Conservation (phyloP, 2,797 vertebrate species). For the Myripristis murdjan region DNA sequence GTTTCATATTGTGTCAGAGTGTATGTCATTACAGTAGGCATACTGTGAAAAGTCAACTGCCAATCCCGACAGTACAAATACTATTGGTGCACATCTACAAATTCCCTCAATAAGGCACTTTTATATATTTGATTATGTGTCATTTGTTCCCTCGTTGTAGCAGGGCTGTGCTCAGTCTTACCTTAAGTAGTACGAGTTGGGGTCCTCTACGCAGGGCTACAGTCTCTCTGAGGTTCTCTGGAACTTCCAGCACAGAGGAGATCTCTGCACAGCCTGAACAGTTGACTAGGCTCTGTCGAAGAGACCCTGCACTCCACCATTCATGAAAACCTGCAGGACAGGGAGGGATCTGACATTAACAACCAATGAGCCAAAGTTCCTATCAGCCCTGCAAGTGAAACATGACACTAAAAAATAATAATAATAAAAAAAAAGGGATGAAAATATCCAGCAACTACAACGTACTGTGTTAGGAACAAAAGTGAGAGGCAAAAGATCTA, state of each 20-base stretch:
- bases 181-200: conserved; percentile 93
- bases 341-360: background rate
- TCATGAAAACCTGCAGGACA: conserved; percentile 81
- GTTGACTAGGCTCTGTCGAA: conserved; percentile 79
- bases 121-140: no score
- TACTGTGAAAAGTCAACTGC: no score
- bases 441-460: background rate
- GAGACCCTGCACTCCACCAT: conserved; percentile 80
- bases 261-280: conserved; percentile 85
- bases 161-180: conserved; percentile 58
- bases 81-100: no score
- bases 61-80: no score
- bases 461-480: no score
- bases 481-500: no score
- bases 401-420: background rate
- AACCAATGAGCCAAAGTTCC: no score
- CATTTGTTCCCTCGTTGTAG: background rate
- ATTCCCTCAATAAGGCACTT: no score
- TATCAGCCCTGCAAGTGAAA: no score
- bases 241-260: conserved; percentile 80
- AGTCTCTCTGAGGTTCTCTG: conserved; percentile 71
- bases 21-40: no score
- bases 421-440: background rate
- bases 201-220: conserved; percentile 81
- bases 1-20: no score